Evolutionary conservation across 2,888 invertebrate species (phyloP).

Genomic region (Chloromyia formosa): DNA sequence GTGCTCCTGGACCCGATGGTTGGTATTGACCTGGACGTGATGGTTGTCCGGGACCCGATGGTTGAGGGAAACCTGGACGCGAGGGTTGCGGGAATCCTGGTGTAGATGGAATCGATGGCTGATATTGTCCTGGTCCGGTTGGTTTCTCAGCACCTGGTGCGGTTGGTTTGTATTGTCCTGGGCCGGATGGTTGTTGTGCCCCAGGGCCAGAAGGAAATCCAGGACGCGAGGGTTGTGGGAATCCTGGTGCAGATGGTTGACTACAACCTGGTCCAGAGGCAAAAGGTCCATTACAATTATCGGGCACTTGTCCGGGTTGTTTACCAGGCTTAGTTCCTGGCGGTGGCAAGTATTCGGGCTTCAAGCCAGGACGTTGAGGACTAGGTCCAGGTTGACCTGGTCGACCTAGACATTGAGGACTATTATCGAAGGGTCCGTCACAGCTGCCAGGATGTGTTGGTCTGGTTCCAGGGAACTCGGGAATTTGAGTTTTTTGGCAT

Average conservation of each 20-base stretch:
- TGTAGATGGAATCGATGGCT: not conserved
- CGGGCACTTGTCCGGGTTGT: not conserved
- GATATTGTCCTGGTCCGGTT: conserved; percentile 6
- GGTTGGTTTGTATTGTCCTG: conserved; percentile 14
- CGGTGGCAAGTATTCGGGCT: not conserved
- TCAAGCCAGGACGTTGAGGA: not conserved
- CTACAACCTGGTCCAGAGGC: conserved; percentile 1
- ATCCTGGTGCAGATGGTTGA: not conserved
- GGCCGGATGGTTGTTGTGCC: not conserved
- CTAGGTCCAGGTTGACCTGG: not conserved
- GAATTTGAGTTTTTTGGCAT: conserved; percentile 46
- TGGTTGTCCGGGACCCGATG: not conserved
- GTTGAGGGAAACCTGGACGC: not conserved
- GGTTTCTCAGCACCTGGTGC: not conserved
- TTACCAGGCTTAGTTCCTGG: not conserved
- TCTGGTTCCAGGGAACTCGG: not conserved
- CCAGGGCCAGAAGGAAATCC: too few species aligned
- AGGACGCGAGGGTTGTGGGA: not conserved
- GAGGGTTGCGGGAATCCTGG: conserved; percentile 6
- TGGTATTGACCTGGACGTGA: not conserved
- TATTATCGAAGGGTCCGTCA: not conserved
- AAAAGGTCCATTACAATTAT: not conserved
- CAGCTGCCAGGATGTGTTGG: conserved; percentile 14
- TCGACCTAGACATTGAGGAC: not conserved
- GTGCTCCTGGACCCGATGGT: not conserved